Percentiles rank a stretch among this genome's conserved stretches.
These are phyloP conservation scores for Imbricaverruca yamaguchii DNA, from an alignment of 2,888 invertebrate species.

Conservation along the genomic window DNA sequence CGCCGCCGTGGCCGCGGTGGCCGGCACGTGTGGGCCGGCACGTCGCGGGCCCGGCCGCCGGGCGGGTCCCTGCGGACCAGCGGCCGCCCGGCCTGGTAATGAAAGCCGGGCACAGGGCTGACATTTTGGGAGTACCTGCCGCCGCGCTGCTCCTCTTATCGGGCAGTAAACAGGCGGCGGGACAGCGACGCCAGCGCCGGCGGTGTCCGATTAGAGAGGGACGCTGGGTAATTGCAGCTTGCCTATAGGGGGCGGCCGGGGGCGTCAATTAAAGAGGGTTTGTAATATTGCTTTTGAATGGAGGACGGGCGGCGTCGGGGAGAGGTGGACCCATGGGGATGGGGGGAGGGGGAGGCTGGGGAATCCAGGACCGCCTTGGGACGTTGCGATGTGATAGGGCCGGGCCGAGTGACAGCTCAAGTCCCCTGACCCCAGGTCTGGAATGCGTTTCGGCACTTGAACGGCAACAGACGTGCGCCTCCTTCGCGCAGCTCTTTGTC, in stretches of 20 bases:
- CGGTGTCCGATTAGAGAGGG: not conserved
- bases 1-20: too few relatives aligned
- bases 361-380: too few relatives aligned
- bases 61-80: too few relatives aligned
- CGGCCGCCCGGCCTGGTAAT: not conserved
- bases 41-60: too few relatives aligned
- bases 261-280: conserved; percentile 9
- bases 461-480: too few relatives aligned
- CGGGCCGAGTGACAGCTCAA: too few relatives aligned
- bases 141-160: not conserved
- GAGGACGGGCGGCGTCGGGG: not conserved
- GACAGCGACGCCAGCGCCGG: not conserved
- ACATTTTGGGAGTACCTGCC: not conserved
- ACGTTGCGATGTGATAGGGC: too few relatives aligned
- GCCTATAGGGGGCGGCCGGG: not conserved
- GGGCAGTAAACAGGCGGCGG: conserved; percentile 2
- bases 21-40: too few relatives aligned
- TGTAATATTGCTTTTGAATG: conserved; percentile 16
- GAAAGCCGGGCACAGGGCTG: not conserved
- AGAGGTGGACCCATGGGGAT: not conserved
- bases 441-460: too few relatives aligned
- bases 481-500: not conserved
- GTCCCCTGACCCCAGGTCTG: too few relatives aligned
- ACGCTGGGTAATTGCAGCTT: not conserved
- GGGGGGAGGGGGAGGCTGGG: too few relatives aligned